Evolutionary conservation across 1,140 invertebrate species (phyloP).

Genomic region (Calephelis virginiensis): DNA sequence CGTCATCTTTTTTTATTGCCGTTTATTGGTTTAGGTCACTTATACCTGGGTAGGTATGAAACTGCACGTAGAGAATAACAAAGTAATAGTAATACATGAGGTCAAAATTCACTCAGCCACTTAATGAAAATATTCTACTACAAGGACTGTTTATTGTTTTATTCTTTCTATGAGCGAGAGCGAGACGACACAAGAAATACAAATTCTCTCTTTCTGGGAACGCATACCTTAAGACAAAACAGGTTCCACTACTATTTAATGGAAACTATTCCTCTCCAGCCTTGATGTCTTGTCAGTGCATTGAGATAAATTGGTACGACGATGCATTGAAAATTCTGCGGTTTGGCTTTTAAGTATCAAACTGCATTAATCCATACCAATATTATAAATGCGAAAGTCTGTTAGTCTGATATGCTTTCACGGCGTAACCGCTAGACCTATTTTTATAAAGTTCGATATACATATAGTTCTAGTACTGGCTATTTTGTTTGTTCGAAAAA

Average conservation of each 20-base stretch:
- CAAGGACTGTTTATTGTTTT: constrained; percentile 11
- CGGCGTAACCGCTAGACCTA: too few species aligned
- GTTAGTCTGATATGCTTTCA: too few species aligned
- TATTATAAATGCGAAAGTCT: too few species aligned
- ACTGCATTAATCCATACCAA: too few species aligned
- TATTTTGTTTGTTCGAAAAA: too few species aligned
- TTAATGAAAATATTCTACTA: constrained; percentile 14
- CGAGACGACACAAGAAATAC: constrained; percentile 47
- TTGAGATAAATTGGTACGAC: constrained; percentile 11
- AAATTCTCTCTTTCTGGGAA: constrained; percentile 47
- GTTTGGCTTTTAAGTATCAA: not conserved
- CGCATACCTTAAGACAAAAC: constrained; percentile 67
- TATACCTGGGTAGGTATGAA: not conserved
- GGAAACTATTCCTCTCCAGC: constrained; percentile 44
- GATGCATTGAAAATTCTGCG: constrained; percentile 14
- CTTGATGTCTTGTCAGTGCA: constrained; percentile 12
- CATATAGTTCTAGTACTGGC: too few species aligned
- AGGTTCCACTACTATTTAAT: constrained; percentile 67
- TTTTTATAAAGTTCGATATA: too few species aligned
- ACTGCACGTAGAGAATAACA: not conserved
- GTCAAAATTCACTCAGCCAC: not conserved
- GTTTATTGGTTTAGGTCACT: not conserved
- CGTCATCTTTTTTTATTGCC: constrained; percentile 3
- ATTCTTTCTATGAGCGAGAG: constrained; percentile 41
- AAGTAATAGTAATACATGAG: not conserved